A percentile compares a stretch with the other conserved stretches of the same genome.
phyloP scores from a whole-genome alignment of 2,888 invertebrate species.

The Smittia sp. region DNA sequence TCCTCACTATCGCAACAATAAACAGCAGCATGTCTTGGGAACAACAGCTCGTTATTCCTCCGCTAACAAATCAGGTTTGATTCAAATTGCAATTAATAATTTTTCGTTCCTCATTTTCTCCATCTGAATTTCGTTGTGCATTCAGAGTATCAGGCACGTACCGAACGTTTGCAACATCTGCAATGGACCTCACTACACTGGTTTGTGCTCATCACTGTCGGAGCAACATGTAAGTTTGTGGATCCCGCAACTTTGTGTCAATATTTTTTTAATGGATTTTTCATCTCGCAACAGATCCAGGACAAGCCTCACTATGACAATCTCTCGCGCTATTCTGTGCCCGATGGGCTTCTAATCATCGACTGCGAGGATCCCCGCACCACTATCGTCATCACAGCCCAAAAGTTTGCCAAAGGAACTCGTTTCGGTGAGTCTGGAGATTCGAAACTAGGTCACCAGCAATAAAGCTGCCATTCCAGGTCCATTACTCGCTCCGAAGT shows the following conservation, averaged over 20 bases:
- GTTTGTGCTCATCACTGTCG: conserved; percentile 22
- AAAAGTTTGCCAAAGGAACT: conserved; percentile 43
- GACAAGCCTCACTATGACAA: conserved; percentile 42
- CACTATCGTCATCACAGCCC: conserved; percentile 42
- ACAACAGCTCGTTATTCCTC: conserved; percentile 1
- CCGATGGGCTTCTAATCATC: conserved; percentile 42
- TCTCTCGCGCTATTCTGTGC: conserved; percentile 43
- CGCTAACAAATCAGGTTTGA: conserved; percentile 8
- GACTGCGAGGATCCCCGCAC: conserved; percentile 34
- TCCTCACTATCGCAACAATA: neutral
- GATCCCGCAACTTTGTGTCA: neutral
- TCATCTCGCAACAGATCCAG: conserved; percentile 36
- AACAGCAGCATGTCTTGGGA: conserved; percentile 16
- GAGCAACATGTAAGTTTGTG: conserved; percentile 21
- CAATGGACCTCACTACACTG: conserved; percentile 12
- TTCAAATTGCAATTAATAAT: conserved; percentile 1
- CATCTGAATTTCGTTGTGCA: neutral
- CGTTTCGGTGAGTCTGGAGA: conserved; percentile 41
- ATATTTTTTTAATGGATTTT: neutral
- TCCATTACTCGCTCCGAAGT: conserved; percentile 43
- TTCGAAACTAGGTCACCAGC: conserved; percentile 33
- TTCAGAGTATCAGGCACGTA: conserved; percentile 15
- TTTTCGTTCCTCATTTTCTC: conserved; percentile 14
- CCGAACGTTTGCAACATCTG: conserved; percentile 24
- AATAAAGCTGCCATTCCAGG: conserved; percentile 25